Conservation (phyloP, 2,113 vertebrate species). For the Xenopus tropicalis region DNA sequence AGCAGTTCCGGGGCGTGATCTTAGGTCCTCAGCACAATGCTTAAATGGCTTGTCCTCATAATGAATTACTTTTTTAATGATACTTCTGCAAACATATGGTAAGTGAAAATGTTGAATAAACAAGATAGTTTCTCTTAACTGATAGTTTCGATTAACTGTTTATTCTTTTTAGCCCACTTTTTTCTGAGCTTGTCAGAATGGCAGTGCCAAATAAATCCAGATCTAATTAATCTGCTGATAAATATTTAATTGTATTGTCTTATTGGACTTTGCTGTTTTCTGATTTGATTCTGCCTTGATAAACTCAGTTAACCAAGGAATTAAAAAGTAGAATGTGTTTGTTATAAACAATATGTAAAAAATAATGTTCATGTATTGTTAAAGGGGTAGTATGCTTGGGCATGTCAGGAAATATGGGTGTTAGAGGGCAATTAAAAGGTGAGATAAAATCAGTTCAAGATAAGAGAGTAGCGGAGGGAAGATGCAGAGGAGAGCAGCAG, state of each 20-base stretch:
- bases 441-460: no score
- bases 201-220: not conserved
- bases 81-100: conserved; percentile 48
- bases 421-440: no score
- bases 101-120: conserved; percentile 53
- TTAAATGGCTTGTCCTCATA: conserved; percentile 51
- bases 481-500: no score
- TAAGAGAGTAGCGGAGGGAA: no score
- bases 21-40: conserved; percentile 32
- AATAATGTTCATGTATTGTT: no score
- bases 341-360: no score
- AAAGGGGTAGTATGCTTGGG: no score
- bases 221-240: conserved; percentile 23
- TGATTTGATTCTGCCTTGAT: not conserved
- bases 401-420: no score
- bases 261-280: not conserved
- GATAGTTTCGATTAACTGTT: conserved; percentile 40
- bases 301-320: no score
- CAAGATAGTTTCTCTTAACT: conserved; percentile 50
- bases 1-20: conserved; percentile 41
- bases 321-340: no score
- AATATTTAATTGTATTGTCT: conserved; percentile 24
- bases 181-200: not conserved
- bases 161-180: conserved; percentile 25
- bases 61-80: conserved; percentile 54